These are phyloP conservation scores for Trinectes maculatus DNA, from an alignment of 2,113 vertebrate species.

Conservation along the genomic window DNA sequence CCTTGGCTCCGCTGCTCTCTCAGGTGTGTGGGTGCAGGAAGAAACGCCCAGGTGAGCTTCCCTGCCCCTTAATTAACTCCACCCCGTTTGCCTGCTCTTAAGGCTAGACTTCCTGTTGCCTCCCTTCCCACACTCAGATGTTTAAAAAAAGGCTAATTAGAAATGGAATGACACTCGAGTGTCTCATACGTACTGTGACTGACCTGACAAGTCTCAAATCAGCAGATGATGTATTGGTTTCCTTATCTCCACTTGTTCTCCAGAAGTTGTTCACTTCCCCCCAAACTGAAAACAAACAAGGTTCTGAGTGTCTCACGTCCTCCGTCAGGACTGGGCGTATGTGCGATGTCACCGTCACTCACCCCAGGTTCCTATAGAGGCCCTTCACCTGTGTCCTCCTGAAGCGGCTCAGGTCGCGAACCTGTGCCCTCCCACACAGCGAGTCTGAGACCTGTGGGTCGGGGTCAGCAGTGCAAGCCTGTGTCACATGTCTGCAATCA, in stretches of 20 bases:
- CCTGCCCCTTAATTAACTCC: too few species aligned
- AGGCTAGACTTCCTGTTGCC: too few species aligned
- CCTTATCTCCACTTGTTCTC: conserved; percentile 54
- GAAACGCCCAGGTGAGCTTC: too few species aligned
- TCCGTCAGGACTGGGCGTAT: conserved; percentile 17
- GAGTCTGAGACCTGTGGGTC: conserved; percentile 23
- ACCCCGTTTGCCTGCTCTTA: too few species aligned
- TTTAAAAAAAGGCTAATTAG: neutral
- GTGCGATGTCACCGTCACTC: conserved; percentile 38
- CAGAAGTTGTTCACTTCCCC: conserved; percentile 24
- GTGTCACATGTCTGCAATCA: conserved; percentile 10
- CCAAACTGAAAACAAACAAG: conserved; percentile 52
- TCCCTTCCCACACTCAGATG: too few species aligned
- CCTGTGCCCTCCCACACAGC: conserved; percentile 27
- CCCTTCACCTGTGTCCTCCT: conserved; percentile 38
- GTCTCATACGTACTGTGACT: conserved; percentile 1
- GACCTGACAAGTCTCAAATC: conserved; percentile 37
- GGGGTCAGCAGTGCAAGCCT: conserved; percentile 28
- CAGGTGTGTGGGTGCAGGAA: too few species aligned
- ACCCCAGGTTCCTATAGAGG: conserved; percentile 3
- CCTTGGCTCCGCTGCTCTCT: too few species aligned
- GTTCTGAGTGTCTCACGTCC: conserved; percentile 47
- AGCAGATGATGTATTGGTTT: conserved; percentile 55
- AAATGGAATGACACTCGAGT: neutral
- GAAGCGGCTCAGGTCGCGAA: neutral